These are phyloP conservation scores for Furcifer pardalis DNA, from an alignment of 2,797 vertebrate species.

Conservation along the genomic window DNA sequence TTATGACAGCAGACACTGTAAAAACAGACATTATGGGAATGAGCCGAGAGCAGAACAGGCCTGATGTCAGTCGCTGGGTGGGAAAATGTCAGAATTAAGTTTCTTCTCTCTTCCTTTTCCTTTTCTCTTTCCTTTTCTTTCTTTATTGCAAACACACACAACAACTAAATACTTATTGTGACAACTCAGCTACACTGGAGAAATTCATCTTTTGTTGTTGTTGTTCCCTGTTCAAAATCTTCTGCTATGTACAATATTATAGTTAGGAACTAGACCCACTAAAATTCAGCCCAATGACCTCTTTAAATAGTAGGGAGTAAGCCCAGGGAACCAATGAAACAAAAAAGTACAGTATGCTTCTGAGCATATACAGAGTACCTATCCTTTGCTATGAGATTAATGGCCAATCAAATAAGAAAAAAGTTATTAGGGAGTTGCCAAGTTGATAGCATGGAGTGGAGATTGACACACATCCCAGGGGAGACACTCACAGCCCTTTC, in stretches of 20 bases:
- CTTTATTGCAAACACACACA: neutral
- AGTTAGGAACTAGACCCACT: no score
- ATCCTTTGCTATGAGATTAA: no score
- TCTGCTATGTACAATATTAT: neutral
- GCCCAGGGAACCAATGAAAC: no score
- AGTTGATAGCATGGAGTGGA: no score
- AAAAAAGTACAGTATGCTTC: no score
- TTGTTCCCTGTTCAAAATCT: neutral
- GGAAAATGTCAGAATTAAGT: slow-evolving; percentile 8
- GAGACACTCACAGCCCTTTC: no score
- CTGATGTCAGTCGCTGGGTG: slow-evolving; percentile 2
- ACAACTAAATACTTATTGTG: neutral
- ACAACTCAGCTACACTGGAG: neutral
- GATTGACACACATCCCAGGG: no score
- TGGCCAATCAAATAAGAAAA: no score
- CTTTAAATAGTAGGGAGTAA: no score
- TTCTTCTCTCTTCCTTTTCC: neutral
- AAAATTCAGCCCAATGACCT: no score
- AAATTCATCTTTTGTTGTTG: neutral
- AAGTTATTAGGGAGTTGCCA: no score
- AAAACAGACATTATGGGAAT: neutral
- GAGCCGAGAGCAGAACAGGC: neutral
- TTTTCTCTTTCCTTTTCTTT: neutral
- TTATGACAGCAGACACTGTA: slow-evolving; percentile 25
- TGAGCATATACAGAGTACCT: no score